Percentiles rank a stretch among this genome's conserved stretches.
These are phyloP conservation scores for Serrognathus titanus DNA, from an alignment of 2,888 invertebrate genomes.

Conservation along the genomic window DNA sequence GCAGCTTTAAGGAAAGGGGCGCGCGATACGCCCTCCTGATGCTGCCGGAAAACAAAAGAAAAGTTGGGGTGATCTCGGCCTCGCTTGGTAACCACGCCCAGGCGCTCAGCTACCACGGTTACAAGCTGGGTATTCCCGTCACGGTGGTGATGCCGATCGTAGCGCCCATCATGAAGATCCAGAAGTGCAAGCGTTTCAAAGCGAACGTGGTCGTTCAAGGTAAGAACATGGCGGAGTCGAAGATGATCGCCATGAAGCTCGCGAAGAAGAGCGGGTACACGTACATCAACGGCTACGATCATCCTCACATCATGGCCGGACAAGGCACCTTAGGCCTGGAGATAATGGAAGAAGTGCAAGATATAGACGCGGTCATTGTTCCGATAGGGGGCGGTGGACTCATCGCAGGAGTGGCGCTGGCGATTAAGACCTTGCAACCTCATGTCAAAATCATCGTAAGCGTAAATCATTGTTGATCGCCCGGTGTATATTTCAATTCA, in stretches of 20 bases:
- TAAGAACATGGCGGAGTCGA: constrained; percentile 80
- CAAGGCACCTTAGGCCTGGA: constrained; percentile 93
- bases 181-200: constrained; percentile 78
- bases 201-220: constrained; percentile 84
- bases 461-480: constrained; percentile 1
- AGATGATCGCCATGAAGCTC: constrained; percentile 71
- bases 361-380: constrained; percentile 85
- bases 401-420: constrained; percentile 86
- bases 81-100: constrained; percentile 94
- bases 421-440: constrained; percentile 82
- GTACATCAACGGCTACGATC: constrained; percentile 94
- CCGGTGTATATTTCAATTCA: constrained; percentile 1
- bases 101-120: constrained; percentile 69
- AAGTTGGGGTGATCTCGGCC: constrained; percentile 83
- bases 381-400: constrained; percentile 95
- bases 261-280: constrained; percentile 67
- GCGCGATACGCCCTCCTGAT: constrained; percentile 81
- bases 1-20: constrained; percentile 91
- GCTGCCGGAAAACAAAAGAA: constrained; percentile 67
- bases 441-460: constrained; percentile 81
- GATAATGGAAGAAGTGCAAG: constrained; percentile 84
- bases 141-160: constrained; percentile 93
- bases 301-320: constrained; percentile 92
- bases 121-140: constrained; percentile 58
- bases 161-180: constrained; percentile 95